Conservation (phyloP, 2,113 vertebrate species). For the Sus scrofa region DNA sequence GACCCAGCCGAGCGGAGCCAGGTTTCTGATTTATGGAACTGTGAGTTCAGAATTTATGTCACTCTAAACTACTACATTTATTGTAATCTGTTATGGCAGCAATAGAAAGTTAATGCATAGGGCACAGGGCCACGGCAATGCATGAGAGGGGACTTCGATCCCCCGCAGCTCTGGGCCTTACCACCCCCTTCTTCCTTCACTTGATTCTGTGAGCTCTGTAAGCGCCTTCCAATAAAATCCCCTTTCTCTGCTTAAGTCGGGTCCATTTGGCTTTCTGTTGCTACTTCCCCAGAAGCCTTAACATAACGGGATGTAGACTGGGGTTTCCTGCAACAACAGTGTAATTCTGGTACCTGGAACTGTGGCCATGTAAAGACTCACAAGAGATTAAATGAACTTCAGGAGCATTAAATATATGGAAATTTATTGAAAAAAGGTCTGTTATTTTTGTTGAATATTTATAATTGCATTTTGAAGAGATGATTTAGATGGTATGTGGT, state of each 20-base stretch:
- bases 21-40: background rate
- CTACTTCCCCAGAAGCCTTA: background rate
- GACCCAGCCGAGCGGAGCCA: background rate
- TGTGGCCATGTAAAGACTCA: background rate
- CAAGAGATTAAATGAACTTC: background rate
- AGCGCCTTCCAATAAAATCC: background rate
- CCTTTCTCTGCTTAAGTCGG: background rate
- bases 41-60: background rate
- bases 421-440: background rate
- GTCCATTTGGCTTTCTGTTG: constrained; percentile 44
- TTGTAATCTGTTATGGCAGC: background rate
- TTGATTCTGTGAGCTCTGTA: background rate
- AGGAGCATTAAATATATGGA: background rate
- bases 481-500: background rate
- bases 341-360: background rate
- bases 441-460: background rate
- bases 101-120: background rate
- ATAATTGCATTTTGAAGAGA: background rate
- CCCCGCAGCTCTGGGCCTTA: background rate
- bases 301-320: background rate
- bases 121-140: background rate
- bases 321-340: background rate
- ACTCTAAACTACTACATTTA: background rate
- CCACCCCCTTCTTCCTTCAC: background rate
- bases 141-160: background rate